A percentile compares a stretch with the other conserved stretches of the same genome.
Conservation (phyloP, 2,797 vertebrate species). For the Knipowitschia caucasica region DNA sequence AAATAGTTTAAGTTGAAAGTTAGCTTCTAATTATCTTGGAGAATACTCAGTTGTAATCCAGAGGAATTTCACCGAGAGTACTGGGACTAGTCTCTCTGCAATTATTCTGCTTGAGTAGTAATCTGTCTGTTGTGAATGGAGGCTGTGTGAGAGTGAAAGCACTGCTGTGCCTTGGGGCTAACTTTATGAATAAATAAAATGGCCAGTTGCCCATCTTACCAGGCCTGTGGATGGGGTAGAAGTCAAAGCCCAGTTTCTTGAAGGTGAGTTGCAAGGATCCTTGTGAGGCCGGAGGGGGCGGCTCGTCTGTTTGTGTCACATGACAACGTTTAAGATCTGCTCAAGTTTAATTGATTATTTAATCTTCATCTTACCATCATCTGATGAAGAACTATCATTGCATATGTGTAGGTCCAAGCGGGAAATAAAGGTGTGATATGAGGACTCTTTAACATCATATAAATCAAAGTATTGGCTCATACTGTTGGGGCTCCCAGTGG, state of each 20-base stretch:
- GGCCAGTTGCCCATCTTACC: conserved; percentile 70
- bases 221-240: conserved; percentile 92
- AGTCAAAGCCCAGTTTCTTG: conserved; percentile 91
- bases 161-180: conserved; percentile 26
- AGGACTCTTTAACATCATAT: conserved; percentile 93
- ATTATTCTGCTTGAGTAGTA: conserved; percentile 53
- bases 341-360: background rate
- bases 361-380: conserved; percentile 77
- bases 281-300: conserved; percentile 81
- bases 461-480: conserved; percentile 90
- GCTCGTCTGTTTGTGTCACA: conserved; percentile 68
- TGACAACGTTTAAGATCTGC: conserved; percentile 13
- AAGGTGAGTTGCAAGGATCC: conserved; percentile 97
- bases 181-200: conserved; percentile 13
- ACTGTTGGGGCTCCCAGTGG: conserved; percentile 73
- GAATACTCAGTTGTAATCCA: conserved; percentile 20
- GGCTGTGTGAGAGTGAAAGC: conserved; percentile 21
- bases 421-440: conserved; percentile 95
- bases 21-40: conserved; percentile 3
- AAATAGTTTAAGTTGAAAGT: conserved; percentile 3
- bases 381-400: conserved; percentile 85
- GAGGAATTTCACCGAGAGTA: conserved; percentile 35
- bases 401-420: conserved; percentile 95
- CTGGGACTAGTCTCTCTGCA: conserved; percentile 21
- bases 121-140: conserved; percentile 43